Evolutionary conservation across 2,888 invertebrate genomes (phyloP), one percentile per base, ranked within the genome.

Genomic region (Hanleya hanleyi): DNA sequence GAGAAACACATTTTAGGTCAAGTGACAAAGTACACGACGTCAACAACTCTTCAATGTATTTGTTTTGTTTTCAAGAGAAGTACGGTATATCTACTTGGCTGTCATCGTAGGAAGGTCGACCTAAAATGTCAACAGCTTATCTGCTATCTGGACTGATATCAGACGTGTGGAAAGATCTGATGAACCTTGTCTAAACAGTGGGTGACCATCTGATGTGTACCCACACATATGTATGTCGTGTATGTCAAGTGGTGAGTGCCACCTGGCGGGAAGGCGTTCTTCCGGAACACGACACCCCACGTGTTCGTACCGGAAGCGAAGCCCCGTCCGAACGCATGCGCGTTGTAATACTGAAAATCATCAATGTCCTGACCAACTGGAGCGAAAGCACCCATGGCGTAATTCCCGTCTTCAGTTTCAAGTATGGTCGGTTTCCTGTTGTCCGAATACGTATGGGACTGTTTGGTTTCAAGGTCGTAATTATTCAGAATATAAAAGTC

Each of bases 371-470:
- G 81, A 1, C 74, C 77, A 4, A 49, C 47, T 4, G 78, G 79
- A 0, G 78, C 67, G 36, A 71, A 81, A n/a, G 75, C 76, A 0
- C 81, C 80, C 69, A 81, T 71, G 5, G 79, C 80, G 38, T 74
- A 71, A 18, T 67, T 68, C n/a, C 75, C 68, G 67, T 78, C 77
- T 7, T 50, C 33, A 9, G 81, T 77, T 9, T 75, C 69, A 33
- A 77, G 41, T 12, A 79, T 72, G 0, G 75, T 41, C 0, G 81
- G 81, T 29, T 67, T 64, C 15, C 33, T 38, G 64, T 50, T 70
- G n/a, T n/a, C n/a, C n/a, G n/a, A n/a, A n/a, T n/a, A n/a, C n/a
- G 62, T 9, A 7, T 71, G 68, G 4, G 75, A 49, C 1, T 73
- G 67, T 15, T 62, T 35, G 0, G 71, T 76, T 1, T 33, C 9